phyloP scores from a whole-genome alignment of 2,113 vertebrate genomes.

The Colaptes auratus region DNA sequence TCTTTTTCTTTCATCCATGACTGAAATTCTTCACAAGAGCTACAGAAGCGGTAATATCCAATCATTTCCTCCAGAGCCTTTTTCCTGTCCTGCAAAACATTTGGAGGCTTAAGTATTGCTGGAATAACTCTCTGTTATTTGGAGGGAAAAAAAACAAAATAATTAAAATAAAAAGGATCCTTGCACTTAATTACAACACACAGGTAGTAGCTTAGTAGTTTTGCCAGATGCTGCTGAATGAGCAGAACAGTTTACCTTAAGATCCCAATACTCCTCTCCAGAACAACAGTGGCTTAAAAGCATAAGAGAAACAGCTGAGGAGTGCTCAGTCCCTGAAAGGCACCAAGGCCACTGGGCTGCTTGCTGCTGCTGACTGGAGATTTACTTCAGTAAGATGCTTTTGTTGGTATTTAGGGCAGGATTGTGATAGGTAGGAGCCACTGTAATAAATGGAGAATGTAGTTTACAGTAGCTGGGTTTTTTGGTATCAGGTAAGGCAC shows the following conservation, averaged over 20 bases:
- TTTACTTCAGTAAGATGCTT: not conserved
- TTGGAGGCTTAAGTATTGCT: not conserved
- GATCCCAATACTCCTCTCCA: not conserved
- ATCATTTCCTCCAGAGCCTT: conserved; percentile 81
- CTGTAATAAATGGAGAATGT: not conserved
- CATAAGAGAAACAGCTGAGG: not conserved
- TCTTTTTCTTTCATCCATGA: conserved; percentile 90
- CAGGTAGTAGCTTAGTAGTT: not conserved
- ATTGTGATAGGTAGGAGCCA: not conserved
- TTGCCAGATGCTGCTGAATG: not conserved
- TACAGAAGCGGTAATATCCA: conserved; percentile 82
- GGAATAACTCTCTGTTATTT: not conserved
- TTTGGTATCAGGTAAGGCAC: not conserved
- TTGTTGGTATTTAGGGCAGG: not conserved
- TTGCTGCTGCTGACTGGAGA: not conserved
- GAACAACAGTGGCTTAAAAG: not conserved
- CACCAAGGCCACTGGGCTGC: not conserved
- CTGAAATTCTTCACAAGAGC: conserved; percentile 85
- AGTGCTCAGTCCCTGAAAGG: not conserved
- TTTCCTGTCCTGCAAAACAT: conserved; percentile 64
- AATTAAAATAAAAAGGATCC: not conserved
- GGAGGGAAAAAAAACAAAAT: not conserved
- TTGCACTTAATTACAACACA: not conserved
- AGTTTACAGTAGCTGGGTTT: not conserved
- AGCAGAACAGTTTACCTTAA: not conserved